phyloP scores from a whole-genome alignment of 1,140 invertebrate genomes.

The Trissolcus basalis region DNA sequence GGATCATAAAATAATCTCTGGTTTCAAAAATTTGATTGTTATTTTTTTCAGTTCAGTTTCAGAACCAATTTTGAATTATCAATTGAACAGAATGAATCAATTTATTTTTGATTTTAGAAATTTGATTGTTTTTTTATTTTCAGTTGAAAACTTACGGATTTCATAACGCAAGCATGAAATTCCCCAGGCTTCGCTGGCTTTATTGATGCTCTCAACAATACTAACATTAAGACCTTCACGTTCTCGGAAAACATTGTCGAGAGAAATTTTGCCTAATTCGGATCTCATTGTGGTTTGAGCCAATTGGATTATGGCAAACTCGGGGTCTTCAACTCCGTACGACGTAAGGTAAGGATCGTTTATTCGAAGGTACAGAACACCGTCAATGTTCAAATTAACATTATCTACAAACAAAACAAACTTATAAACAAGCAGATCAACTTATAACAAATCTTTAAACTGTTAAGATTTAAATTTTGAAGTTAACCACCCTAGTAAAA shows the following conservation, averaged over 20 bases:
- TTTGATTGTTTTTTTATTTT: constrained; percentile 2
- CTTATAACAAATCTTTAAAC: no score
- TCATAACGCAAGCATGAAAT: constrained; percentile 98
- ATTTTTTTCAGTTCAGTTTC: background rate
- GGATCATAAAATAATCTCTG: no score
- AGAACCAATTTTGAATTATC: constrained; percentile 1
- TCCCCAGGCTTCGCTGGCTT: constrained; percentile 98
- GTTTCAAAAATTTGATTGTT: no score
- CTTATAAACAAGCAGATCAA: background rate
- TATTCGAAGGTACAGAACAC: constrained; percentile 96
- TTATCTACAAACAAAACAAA: constrained; percentile 82
- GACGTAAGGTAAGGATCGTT: constrained; percentile 95
- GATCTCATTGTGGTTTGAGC: constrained; percentile 99
- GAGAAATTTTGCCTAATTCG: constrained; percentile 97
- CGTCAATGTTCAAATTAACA: constrained; percentile 97
- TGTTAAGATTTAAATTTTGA: no score
- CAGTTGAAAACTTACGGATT: constrained; percentile 86
- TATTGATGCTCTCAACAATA: constrained; percentile 98
- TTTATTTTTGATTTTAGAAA: no score
- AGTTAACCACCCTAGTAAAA: no score
- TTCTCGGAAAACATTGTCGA: constrained; percentile 98
- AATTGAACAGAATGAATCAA: no score
- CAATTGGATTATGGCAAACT: constrained; percentile 98
- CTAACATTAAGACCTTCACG: constrained; percentile 96
- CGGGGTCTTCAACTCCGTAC: constrained; percentile 99